A percentile compares a stretch with the other conserved stretches of the same genome.
These are phyloP conservation scores for Tamias sibiricus DNA, from an alignment of 2,113 vertebrate genomes.

Conservation along the genomic window DNA sequence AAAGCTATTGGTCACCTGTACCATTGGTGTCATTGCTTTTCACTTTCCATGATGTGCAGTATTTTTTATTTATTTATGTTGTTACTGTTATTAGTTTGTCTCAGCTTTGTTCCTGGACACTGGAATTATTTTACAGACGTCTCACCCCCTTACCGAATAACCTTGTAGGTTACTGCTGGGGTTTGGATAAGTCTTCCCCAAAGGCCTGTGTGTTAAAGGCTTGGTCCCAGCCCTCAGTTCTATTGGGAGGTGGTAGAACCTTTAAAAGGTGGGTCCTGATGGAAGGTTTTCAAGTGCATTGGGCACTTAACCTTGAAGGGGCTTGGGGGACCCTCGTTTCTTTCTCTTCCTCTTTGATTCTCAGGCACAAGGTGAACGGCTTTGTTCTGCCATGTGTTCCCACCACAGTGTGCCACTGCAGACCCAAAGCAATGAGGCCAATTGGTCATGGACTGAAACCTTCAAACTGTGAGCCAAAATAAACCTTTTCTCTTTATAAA, in stretches of 20 bases:
- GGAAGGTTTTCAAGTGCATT: not conserved
- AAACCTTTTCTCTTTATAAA: not conserved
- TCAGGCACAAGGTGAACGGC: not conserved
- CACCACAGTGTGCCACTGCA: too few relatives aligned
- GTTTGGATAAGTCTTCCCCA: not conserved
- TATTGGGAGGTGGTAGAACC: too few relatives aligned
- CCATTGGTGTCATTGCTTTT: not conserved
- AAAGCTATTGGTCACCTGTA: not conserved
- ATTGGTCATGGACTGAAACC: not conserved
- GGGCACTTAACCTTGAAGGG: not conserved
- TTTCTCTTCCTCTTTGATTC: not conserved
- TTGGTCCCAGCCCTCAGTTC: not conserved
- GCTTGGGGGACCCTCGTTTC: not conserved
- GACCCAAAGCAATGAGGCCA: not conserved
- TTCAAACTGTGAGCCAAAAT: not conserved
- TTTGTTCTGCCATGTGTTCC: not conserved
- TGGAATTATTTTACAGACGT: not conserved
- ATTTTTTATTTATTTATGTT: not conserved
- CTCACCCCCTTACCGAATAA: not conserved
- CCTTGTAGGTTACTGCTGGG: not conserved
- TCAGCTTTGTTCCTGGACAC: constrained; percentile 7
- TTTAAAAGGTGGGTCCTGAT: not conserved
- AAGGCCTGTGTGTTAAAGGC: not conserved
- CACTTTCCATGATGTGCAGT: not conserved
- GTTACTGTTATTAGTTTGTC: not conserved